Conservation (phyloP, 2,113 vertebrate genomes). For the Prionailurus viverrinus region DNA sequence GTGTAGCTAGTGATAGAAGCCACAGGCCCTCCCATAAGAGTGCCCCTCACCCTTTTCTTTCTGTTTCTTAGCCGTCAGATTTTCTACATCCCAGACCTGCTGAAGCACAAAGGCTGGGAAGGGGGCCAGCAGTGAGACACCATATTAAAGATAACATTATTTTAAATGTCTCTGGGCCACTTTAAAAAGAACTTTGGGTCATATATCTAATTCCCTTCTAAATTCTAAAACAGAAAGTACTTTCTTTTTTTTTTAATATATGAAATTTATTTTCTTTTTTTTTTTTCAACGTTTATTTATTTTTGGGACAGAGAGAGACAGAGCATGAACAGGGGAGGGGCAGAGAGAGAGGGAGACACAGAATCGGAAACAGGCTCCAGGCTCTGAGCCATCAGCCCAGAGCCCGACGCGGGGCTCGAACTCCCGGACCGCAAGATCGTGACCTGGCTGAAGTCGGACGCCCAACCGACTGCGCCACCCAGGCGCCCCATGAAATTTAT, state of each 20-base stretch:
- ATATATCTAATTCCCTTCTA: slow-evolving; percentile 18
- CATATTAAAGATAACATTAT: neutral
- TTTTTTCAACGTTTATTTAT: too few species aligned
- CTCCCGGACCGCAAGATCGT: too few species aligned
- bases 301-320: too few species aligned
- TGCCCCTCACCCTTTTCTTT: neutral
- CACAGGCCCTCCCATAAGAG: neutral
- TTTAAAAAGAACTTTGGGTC: slow-evolving; percentile 13
- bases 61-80: neutral
- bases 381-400: too few species aligned
- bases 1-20: neutral
- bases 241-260: neutral
- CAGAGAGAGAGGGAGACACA: too few species aligned
- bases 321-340: too few species aligned
- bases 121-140: neutral
- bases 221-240: slow-evolving; percentile 19
- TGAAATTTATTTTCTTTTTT: too few species aligned
- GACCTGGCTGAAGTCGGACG: too few species aligned
- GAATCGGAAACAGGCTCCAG: too few species aligned
- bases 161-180: neutral
- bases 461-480: too few species aligned
- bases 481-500: too few species aligned
- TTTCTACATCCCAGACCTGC: neutral
- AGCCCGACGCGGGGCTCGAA: too few species aligned
- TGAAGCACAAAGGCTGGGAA: neutral